A percentile compares a stretch with the other conserved stretches of the same genome.
Evolutionary conservation across 2,888 invertebrate species (phyloP).

Genomic region (Stenodema calcarata): DNA sequence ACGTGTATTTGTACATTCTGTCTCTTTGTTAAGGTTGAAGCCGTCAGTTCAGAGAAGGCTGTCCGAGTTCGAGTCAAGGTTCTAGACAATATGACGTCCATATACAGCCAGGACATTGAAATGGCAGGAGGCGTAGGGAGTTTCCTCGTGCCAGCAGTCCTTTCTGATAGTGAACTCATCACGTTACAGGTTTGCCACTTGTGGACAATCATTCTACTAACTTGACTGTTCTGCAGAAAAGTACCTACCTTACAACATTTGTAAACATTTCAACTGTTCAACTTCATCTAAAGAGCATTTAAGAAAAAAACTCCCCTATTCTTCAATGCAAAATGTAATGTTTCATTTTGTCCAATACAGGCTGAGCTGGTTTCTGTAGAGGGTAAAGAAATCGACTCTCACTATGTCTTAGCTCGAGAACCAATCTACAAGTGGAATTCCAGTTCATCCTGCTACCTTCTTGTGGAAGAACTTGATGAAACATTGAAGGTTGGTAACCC

Average conservation of each 20-base stretch:
- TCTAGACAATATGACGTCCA: slow-evolving; percentile 72
- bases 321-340: no score
- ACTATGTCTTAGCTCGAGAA: slow-evolving; percentile 72
- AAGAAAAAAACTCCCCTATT: no score
- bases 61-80: slow-evolving; percentile 72
- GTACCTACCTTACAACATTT: background rate
- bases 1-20: no score
- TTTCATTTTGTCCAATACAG: slow-evolving; percentile 61
- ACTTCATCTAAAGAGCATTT: background rate
- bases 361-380: slow-evolving; percentile 73
- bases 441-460: slow-evolving; percentile 71
- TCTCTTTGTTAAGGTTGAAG: no score
- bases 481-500: slow-evolving; percentile 67
- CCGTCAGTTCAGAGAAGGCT: slow-evolving; percentile 72
- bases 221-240: no score
- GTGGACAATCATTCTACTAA: no score
- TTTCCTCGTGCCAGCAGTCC: slow-evolving; percentile 72
- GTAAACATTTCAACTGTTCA: background rate
- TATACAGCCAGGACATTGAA: slow-evolving; percentile 75
- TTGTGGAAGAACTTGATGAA: slow-evolving; percentile 71
- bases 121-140: slow-evolving; percentile 71
- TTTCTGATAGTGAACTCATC: slow-evolving; percentile 72
- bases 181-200: slow-evolving; percentile 67
- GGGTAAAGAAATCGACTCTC: slow-evolving; percentile 74
- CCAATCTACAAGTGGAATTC: slow-evolving; percentile 73